phyloP scores from a whole-genome alignment of 2,888 invertebrate genomes.

The Acrobasis suavella region DNA sequence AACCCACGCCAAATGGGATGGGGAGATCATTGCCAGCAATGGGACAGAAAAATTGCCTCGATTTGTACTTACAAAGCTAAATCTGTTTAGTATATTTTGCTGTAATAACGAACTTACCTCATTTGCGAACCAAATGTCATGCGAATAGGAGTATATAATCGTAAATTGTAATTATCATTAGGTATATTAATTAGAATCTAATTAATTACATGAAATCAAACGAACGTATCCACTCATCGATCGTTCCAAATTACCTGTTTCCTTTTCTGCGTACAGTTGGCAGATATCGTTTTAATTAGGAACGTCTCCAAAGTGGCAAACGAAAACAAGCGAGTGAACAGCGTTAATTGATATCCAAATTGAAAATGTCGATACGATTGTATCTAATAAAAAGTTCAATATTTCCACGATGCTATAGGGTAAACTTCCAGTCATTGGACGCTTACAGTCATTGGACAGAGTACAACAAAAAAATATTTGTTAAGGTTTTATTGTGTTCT shows the following conservation, averaged over 20 bases:
- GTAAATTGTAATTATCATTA: background rate
- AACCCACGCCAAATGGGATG: no score
- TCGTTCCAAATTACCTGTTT: background rate
- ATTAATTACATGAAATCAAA: background rate
- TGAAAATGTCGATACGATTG: background rate
- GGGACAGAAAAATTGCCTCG: no score
- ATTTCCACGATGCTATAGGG: no score
- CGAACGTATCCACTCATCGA: background rate
- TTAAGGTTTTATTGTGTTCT: no score
- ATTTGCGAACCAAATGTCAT: background rate
- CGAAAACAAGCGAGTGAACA: constrained; percentile 4
- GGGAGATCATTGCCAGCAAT: no score
- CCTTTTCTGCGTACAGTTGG: background rate
- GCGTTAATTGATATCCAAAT: constrained; percentile 6
- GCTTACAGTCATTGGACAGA: no score
- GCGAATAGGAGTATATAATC: no score
- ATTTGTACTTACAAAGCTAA: background rate
- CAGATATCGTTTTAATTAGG: constrained; percentile 9
- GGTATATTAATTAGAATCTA: background rate
- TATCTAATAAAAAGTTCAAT: background rate
- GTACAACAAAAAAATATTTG: no score
- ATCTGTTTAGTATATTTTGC: background rate
- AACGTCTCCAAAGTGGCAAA: constrained; percentile 1
- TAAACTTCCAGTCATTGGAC: no score
- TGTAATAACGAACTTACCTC: no score